Base-by-base conservation (phyloP, 2,113 vertebrate species). In the Canis aureus region DNA sequence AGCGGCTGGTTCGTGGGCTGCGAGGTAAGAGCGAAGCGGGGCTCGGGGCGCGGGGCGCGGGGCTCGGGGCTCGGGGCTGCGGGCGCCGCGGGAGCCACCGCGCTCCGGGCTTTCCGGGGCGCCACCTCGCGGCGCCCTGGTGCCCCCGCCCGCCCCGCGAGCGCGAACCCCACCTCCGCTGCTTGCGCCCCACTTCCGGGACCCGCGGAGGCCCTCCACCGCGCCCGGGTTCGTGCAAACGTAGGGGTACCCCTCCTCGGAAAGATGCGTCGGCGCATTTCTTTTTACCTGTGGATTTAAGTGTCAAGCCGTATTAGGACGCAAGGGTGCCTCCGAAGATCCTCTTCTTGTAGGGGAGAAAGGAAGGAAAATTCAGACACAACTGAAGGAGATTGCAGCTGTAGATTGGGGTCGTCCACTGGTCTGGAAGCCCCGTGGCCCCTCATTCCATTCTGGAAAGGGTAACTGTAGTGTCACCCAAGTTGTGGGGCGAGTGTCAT, bases 1-100 rank as follows among this genome's bases (percentile, higher is more conserved):
- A 98, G 94, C 94, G 98, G 96, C 98, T 99, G 99, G 97, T 98
- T 23, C 97, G 98, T 43, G 98, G 98, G 9, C 97, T 99, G 97
- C 98, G 99, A 98, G 98, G 99, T 99, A 97, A 98, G 98, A 25
- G 78, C 43, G 3, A 5, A 43, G 38, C 38, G 38, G 38, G 38
- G 38, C 38, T 38, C 38, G 38, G 38, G 38, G 38, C 38, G 1
- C 43, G 43, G 43, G 43, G 17, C 38, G 38, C 38, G 38, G 38
- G 38, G 38, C 38, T 5, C 43, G 38, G 38, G 38, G 38, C 38
- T 5, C 43, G 43, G 43, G 43, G 17, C 60, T 5, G 87, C n/a
- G 16, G 43, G 83, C 51, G 23, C 69, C 15, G 29, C 16, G 25
- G 2, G 99, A 97, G 91, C 98, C 99, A 32, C 4, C 22, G 15